Conservation (phyloP, 2,797 vertebrate genomes). For the Etheostoma nigrum region DNA sequence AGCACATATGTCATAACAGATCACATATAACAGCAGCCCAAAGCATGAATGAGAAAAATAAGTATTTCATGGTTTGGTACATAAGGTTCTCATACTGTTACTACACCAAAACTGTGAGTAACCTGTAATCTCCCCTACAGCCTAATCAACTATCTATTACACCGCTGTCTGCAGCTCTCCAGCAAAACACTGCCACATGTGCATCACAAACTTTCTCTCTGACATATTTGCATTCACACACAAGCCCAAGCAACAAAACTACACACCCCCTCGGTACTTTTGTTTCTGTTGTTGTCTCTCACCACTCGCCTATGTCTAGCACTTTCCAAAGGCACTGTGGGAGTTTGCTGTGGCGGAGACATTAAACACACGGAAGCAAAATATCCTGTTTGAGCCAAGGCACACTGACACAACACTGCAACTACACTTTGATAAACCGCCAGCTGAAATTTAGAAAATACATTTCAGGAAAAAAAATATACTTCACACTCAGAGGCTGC, state of each 20-base stretch:
- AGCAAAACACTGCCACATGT: constrained; percentile 45
- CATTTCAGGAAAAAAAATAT: constrained; percentile 30
- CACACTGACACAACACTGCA: constrained; percentile 37
- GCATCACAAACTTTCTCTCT: constrained; percentile 8
- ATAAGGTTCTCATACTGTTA: constrained; percentile 14
- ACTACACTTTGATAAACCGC: constrained; percentile 41
- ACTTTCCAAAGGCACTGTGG: constrained; percentile 46
- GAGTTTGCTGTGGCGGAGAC: constrained; percentile 35
- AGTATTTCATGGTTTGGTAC: constrained; percentile 7
- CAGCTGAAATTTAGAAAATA: constrained; percentile 26
- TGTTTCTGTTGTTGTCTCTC: constrained; percentile 33
- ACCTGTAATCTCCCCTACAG: constrained; percentile 49
- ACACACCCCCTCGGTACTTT: constrained; percentile 15
- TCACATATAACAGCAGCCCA: constrained; percentile 9
- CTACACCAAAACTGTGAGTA: constrained; percentile 37
- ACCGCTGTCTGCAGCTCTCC: constrained; percentile 43
- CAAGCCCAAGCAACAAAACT: constrained; percentile 9
- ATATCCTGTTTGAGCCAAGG: constrained; percentile 45
- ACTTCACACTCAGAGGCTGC: constrained; percentile 21
- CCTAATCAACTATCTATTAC: constrained; percentile 62
- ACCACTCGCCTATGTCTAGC: constrained; percentile 6
- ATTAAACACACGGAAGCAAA: constrained; percentile 56
- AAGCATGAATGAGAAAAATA: not conserved
- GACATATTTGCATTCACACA: constrained; percentile 22
- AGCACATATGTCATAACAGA: constrained; percentile 36